Evolutionary conservation across 2,888 invertebrate species (phyloP).

Genomic region (Laothoe populi): DNA sequence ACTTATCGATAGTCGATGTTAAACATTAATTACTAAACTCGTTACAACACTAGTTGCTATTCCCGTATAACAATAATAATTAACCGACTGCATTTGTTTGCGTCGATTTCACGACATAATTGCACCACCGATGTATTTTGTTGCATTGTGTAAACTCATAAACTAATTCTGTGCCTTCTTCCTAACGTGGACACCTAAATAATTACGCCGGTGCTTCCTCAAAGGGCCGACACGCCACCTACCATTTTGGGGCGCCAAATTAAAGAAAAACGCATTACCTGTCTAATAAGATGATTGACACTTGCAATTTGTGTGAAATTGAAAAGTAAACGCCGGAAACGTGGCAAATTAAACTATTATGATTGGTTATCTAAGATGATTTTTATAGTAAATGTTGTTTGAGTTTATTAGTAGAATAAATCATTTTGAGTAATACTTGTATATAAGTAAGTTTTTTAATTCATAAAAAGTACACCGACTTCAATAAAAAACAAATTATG

Average conservation of each 20-base stretch:
- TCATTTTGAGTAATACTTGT: too few relatives aligned
- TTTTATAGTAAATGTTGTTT: neutral
- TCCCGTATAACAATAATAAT: conserved; percentile 50
- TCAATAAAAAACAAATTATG: too few relatives aligned
- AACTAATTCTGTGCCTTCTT: conserved; percentile 73
- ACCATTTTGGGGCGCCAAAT: conserved; percentile 34
- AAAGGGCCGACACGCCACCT: conserved; percentile 47
- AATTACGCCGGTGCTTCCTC: conserved; percentile 69
- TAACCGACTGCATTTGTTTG: conserved; percentile 71
- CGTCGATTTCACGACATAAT: conserved; percentile 73
- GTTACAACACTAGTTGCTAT: conserved; percentile 13
- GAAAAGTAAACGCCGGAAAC: conserved; percentile 53
- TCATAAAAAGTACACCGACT: too few relatives aligned
- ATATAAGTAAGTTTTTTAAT: too few relatives aligned
- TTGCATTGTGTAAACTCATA: conserved; percentile 79
- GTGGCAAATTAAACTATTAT: conserved; percentile 25
- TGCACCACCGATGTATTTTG: conserved; percentile 63
- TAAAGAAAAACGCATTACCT: conserved; percentile 58
- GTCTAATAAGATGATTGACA: conserved; percentile 81
- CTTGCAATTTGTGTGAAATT: conserved; percentile 60
- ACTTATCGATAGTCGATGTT: neutral
- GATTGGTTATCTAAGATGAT: neutral
- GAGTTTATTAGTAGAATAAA: too few relatives aligned
- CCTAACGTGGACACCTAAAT: conserved; percentile 47
- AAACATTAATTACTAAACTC: conserved; percentile 7